Conservation (phyloP, 2,113 vertebrate species). For the Sitta europaea region DNA sequence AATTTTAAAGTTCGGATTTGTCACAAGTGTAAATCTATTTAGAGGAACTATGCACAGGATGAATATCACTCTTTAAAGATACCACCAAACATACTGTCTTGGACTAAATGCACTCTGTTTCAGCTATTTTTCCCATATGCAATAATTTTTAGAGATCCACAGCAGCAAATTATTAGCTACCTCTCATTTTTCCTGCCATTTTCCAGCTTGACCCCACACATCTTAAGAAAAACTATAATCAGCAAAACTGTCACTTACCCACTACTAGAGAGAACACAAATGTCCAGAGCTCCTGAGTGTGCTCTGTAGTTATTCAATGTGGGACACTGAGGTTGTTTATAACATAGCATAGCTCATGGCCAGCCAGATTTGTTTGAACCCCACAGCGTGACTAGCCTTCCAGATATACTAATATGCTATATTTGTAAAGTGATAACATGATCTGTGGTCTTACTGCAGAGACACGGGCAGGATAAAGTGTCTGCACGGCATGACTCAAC, state of each 20-base stretch:
- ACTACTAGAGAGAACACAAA: background rate
- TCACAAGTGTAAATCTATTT: background rate
- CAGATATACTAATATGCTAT: slow-evolving; percentile 76
- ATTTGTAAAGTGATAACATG: slow-evolving; percentile 80
- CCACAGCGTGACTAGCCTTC: slow-evolving; percentile 53
- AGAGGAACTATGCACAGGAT: background rate
- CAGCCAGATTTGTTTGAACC: slow-evolving; percentile 33
- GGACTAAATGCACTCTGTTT: background rate
- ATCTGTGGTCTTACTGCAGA: slow-evolving; percentile 56
- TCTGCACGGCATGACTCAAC: slow-evolving; percentile 68
- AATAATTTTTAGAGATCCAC: background rate
- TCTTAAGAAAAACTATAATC: background rate
- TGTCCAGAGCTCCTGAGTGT: background rate
- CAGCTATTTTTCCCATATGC: background rate
- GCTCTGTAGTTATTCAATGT: background rate
- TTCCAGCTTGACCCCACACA: background rate
- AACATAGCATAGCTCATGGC: slow-evolving; percentile 11
- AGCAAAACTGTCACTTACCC: slow-evolving; percentile 64
- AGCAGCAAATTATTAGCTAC: background rate
- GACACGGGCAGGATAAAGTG: slow-evolving; percentile 64
- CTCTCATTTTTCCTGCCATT: background rate
- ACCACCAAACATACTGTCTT: background rate
- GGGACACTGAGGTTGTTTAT: slow-evolving; percentile 65
- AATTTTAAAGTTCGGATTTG: background rate
- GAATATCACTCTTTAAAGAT: background rate